These are phyloP conservation scores for Anastatus disparis DNA, from an alignment of 1,140 invertebrate species.

Conservation along the genomic window DNA sequence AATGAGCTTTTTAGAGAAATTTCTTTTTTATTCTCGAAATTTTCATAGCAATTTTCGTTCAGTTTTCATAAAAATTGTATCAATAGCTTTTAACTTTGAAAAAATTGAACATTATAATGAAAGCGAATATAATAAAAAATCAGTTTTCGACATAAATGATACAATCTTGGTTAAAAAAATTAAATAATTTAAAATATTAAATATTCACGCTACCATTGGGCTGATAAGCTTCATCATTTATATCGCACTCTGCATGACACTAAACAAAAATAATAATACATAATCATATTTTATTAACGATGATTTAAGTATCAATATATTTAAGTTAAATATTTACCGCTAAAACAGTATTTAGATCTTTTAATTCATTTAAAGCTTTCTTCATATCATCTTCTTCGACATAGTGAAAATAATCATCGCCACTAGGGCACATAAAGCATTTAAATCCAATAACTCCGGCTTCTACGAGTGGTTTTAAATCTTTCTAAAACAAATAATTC, in stretches of 20 bases:
- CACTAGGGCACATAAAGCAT: slow-evolving; percentile 77
- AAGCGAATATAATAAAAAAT: too few species aligned
- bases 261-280: slow-evolving; percentile 52
- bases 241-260: slow-evolving; percentile 77
- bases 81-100: too few species aligned
- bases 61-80: too few species aligned
- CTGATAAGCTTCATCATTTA: neutral
- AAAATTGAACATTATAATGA: too few species aligned
- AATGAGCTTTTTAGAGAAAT: too few species aligned
- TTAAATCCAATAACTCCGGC: slow-evolving; percentile 80
- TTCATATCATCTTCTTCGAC: slow-evolving; percentile 70
- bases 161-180: too few species aligned
- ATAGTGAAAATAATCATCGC: slow-evolving; percentile 74
- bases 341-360: slow-evolving; percentile 69
- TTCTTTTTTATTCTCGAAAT: too few species aligned
- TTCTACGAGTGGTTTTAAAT: slow-evolving; percentile 70
- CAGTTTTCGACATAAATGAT: too few species aligned
- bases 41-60: too few species aligned
- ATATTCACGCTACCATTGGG: neutral
- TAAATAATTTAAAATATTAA: neutral
- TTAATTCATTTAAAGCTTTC: slow-evolving; percentile 67
- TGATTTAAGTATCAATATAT: too few species aligned
- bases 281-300: too few species aligned
- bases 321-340: slow-evolving; percentile 65
- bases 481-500: slow-evolving; percentile 60